A percentile compares a stretch with the other conserved stretches of the same genome.
These are phyloP conservation scores for Bathynomus jamesi DNA, from an alignment of 1,140 invertebrate genomes.

Conservation along the genomic window DNA sequence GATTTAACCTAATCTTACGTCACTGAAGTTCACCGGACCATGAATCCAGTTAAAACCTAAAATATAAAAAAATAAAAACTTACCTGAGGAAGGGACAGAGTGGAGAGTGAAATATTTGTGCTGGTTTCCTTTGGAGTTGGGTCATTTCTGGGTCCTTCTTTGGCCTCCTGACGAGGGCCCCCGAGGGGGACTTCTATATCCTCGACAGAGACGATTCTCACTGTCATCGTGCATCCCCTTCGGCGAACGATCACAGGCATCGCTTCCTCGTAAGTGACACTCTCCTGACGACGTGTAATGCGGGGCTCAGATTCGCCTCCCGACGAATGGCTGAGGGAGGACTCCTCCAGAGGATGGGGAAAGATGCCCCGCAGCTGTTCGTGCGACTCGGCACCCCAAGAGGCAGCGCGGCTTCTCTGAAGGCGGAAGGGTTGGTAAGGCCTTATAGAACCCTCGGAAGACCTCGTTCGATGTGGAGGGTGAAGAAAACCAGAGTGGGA, in stretches of 20 bases:
- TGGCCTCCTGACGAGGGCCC: not conserved
- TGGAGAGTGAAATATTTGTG: not conserved
- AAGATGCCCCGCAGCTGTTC: not conserved
- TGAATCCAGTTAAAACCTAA: too few relatives aligned
- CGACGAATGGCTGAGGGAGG: not conserved
- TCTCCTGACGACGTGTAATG: constrained; percentile 37
- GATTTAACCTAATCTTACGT: too few relatives aligned
- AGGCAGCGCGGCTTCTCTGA: not conserved
- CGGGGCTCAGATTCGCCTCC: not conserved
- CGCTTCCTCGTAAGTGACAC: constrained; percentile 45
- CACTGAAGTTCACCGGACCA: too few relatives aligned
- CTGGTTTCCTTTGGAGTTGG: not conserved
- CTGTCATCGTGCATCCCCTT: constrained; percentile 45
- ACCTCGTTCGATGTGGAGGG: not conserved
- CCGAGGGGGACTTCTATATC: constrained; percentile 19
- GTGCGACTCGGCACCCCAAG: not conserved
- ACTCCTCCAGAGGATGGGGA: not conserved
- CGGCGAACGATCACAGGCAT: constrained; percentile 45
- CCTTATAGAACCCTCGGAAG: not conserved
- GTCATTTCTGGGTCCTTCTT: not conserved
- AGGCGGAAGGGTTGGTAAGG: not conserved
- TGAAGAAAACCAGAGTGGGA: not conserved
- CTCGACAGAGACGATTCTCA: constrained; percentile 42
- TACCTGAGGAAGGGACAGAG: not conserved
- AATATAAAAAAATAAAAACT: too few relatives aligned